Percentiles rank a stretch among this genome's conserved stretches.
These are phyloP conservation scores for Protosalanx chinensis DNA, from an alignment of 2,797 vertebrate genomes.

Conservation along the genomic window DNA sequence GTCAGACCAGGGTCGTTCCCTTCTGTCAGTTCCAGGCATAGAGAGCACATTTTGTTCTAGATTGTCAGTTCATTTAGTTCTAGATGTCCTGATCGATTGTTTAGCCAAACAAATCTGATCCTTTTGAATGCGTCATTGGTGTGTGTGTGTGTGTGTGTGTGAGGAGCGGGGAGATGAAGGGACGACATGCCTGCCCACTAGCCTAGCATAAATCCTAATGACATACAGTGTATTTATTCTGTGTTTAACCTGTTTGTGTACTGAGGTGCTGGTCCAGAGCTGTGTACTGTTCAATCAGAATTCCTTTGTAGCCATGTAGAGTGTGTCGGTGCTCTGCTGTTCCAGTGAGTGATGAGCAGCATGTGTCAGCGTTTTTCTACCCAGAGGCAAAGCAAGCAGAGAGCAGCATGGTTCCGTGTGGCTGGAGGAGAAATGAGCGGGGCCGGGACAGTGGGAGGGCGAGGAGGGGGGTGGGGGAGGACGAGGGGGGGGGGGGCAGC, in stretches of 20 bases:
- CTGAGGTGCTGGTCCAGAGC: no score
- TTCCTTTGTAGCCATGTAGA: no score
- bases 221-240: no score
- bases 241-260: no score
- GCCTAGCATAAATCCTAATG: no score
- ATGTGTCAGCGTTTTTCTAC: constrained; percentile 26
- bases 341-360: constrained; percentile 16
- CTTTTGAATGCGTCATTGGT: constrained; percentile 14
- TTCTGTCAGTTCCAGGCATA: not conserved
- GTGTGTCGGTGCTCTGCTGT: no score
- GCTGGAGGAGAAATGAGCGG: constrained; percentile 14
- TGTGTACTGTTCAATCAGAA: no score
- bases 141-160: not conserved
- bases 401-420: constrained; percentile 20
- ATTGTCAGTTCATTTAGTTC: not conserved
- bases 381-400: constrained; percentile 29
- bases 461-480: not conserved
- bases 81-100: not conserved
- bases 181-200: not conserved
- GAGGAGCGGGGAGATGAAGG: no score
- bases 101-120: not conserved
- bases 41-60: not conserved
- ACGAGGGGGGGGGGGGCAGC: constrained; percentile 2
- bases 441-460: constrained; percentile 20
- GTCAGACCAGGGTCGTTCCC: not conserved